Evolutionary conservation across 2,888 invertebrate species (phyloP).

Genomic region (Metellina segmentata): DNA sequence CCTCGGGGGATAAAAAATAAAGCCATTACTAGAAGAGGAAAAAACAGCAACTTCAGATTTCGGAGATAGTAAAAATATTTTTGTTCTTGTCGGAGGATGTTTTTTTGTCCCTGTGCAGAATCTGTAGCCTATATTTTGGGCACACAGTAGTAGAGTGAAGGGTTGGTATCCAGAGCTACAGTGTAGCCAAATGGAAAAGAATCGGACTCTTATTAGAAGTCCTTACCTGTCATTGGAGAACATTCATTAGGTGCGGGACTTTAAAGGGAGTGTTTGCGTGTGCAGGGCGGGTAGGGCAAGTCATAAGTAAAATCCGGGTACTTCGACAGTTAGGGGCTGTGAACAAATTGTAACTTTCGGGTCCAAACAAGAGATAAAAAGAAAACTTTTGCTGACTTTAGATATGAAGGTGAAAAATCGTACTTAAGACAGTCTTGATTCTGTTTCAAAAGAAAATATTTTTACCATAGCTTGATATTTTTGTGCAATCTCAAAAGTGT

Average conservation of each 20-base stretch:
- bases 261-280: conserved; percentile 61
- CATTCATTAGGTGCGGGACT: conserved; percentile 50
- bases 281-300: conserved; percentile 55
- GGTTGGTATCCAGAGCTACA: neutral
- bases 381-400: no score
- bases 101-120: neutral
- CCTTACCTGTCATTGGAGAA: conserved; percentile 56
- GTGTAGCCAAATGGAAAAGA: conserved; percentile 41
- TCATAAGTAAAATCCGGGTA: conserved; percentile 76
- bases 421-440: no score
- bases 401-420: no score
- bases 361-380: no score
- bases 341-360: conserved; percentile 25
- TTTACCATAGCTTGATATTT: no score
- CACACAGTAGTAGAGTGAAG: conserved; percentile 7
- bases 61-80: conserved; percentile 38
- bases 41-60: conserved; percentile 13
- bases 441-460: no score
- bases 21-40: conserved; percentile 38
- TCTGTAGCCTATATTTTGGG: conserved; percentile 30
- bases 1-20: conserved; percentile 19
- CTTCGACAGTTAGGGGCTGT: conserved; percentile 47
- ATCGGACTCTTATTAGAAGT: conserved; percentile 47
- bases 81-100: neutral
- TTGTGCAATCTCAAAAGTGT: no score